Evolutionary conservation across 2,888 invertebrate species (phyloP), one percentile per base, ranked within the genome.

Genomic region (Chymomyza caudatula): DNA sequence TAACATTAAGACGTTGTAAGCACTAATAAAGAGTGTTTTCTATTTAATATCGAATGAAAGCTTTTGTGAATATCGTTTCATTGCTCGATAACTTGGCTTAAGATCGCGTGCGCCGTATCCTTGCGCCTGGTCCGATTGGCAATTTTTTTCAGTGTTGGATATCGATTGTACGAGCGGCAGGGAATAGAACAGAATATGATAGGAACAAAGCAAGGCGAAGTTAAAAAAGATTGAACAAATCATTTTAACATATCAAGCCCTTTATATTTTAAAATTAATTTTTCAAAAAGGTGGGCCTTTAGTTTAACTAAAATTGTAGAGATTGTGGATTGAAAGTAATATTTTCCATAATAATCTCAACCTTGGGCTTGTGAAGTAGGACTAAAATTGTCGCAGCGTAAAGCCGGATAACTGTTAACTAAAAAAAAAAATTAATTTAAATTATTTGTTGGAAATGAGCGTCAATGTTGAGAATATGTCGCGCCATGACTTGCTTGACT

Each of bases 401-500:
- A n/a, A n/a, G n/a, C n/a, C n/a, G n/a, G n/a, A n/a, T n/a, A n/a
- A n/a, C n/a, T n/a, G n/a, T n/a, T n/a, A 58, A 23, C 13, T 8
- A 20, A 8, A 44, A 22, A 44, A 13, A 25, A 47, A 37, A 15
- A 0, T 47, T n/a, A n/a, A n/a, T n/a, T n/a, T n/a, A n/a, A n/a
- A n/a, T n/a, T n/a, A n/a, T n/a, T n/a, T n/a, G n/a, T n/a, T n/a
- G n/a, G 17, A 49, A 15, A 76, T 81, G 77, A 60, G 66, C 3
- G 65, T 67, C 25, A 85, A 77, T 3, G 63, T 96, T 56, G 99
- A 99, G 84, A 99, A 99, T 91, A 92, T 99, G 73, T 98, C 98
- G 81, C 94, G 99, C 77, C 98, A 99, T 92, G 98, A 99, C 87
- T 98, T 99, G 95, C 92, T 99, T 74, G 94, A 96, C 67, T 99